Percentiles rank a stretch among this genome's conserved stretches.
These are phyloP conservation scores for Drosophila villosipedis DNA, from an alignment of 2,888 invertebrate genomes.

Conservation along the genomic window DNA sequence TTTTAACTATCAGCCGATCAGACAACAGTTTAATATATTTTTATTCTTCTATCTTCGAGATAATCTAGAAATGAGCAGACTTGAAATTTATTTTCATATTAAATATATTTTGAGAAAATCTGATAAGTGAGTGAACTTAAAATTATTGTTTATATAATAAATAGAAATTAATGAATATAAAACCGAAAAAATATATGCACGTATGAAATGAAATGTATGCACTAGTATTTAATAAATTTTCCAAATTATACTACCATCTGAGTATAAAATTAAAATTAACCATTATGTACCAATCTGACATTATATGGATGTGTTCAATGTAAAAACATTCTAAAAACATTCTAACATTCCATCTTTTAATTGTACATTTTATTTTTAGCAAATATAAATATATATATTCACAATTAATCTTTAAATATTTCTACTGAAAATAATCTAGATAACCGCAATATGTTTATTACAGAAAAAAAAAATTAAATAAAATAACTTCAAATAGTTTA, in stretches of 20 bases:
- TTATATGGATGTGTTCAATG: background rate
- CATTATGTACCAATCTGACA: background rate
- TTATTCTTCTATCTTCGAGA: background rate
- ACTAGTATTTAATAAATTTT: background rate
- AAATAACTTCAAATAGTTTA: rapidly evolving
- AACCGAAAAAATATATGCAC: background rate
- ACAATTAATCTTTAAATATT: background rate
- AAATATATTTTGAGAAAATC: background rate
- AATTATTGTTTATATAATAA: background rate
- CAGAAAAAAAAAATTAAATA: background rate
- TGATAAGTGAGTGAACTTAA: background rate
- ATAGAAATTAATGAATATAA: background rate
- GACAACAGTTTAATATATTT: background rate
- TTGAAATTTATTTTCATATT: background rate
- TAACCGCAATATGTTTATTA: no score
- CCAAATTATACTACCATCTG: background rate
- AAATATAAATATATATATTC: background rate
- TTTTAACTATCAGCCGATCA: background rate
- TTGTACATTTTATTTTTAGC: background rate
- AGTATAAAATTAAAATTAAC: background rate
- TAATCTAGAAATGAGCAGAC: background rate
- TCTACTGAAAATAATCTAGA: background rate
- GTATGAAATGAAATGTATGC: no score
- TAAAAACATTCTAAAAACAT: no score
- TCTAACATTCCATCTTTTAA: background rate